Conservation (phyloP, 2,797 vertebrate genomes). For the Crax fasciolata region DNA sequence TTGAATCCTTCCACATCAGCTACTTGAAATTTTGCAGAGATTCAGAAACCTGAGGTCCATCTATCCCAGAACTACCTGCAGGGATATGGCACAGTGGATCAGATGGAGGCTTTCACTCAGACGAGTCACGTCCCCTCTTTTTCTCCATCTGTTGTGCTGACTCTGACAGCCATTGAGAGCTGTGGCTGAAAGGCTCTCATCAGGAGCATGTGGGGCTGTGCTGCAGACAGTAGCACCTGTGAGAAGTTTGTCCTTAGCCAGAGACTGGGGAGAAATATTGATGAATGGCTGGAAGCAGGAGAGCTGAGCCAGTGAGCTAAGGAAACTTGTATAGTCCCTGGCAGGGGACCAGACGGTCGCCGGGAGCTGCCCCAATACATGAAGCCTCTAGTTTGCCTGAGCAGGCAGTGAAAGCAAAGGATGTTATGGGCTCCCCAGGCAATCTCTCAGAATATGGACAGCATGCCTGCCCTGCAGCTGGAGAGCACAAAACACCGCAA, state of each 20-base stretch:
- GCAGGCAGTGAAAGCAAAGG: background rate
- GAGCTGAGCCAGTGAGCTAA: background rate
- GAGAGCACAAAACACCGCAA: accelerated
- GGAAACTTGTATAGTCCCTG: background rate
- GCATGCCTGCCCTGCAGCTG: background rate
- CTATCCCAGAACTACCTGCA: background rate
- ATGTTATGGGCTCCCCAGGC: background rate
- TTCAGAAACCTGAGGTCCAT: background rate
- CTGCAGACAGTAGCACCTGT: accelerated
- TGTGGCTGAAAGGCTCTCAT: background rate
- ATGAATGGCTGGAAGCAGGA: background rate
- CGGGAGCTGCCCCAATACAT: background rate
- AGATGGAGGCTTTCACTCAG: background rate
- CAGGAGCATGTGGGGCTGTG: background rate
- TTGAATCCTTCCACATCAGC: background rate
- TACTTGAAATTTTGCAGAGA: background rate
- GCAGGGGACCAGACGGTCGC: background rate
- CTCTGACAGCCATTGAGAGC: background rate
- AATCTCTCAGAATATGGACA: background rate
- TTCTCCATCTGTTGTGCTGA: background rate
- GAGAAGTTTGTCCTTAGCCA: background rate
- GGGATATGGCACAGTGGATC: background rate
- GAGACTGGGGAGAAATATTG: background rate
- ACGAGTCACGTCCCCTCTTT: background rate
- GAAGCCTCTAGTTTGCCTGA: background rate